A percentile compares a stretch with the other conserved stretches of the same genome.
These are phyloP conservation scores for Ceratothoa steindachneri DNA, from an alignment of 2,888 invertebrate genomes.

Conservation along the genomic window DNA sequence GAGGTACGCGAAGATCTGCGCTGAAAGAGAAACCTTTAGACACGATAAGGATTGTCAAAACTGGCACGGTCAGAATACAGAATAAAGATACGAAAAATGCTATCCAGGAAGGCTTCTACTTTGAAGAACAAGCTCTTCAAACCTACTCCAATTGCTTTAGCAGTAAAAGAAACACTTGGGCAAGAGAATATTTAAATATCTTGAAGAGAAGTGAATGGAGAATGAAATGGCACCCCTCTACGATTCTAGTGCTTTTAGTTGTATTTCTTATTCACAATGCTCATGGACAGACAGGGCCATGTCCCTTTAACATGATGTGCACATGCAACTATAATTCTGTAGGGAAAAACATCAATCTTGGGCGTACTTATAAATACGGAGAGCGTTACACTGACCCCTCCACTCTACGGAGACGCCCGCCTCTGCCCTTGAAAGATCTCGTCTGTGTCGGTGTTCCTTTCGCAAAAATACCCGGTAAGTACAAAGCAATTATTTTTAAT, in stretches of 20 bases:
- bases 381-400: neutral
- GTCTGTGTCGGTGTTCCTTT: constrained; percentile 41
- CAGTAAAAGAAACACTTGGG: too few species aligned
- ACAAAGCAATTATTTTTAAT: neutral
- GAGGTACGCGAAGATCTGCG: too few species aligned
- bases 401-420: neutral
- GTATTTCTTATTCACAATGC: neutral
- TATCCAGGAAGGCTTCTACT: too few species aligned
- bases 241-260: neutral
- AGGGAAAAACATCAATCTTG: constrained; percentile 2
- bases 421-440: constrained; percentile 22
- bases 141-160: too few species aligned
- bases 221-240: neutral
- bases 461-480: constrained; percentile 40
- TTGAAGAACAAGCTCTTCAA: too few species aligned
- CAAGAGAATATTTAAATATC: too few species aligned
- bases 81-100: too few species aligned
- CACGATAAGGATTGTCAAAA: too few species aligned
- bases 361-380: neutral
- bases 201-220: too few species aligned
- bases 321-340: constrained; percentile 29
- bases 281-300: constrained; percentile 16
- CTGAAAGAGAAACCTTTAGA: too few species aligned
- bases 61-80: too few species aligned
- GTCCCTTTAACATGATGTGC: constrained; percentile 43